Evolutionary conservation across 2,113 vertebrate species (phyloP).

Genomic region (Clarias batrachus): DNA sequence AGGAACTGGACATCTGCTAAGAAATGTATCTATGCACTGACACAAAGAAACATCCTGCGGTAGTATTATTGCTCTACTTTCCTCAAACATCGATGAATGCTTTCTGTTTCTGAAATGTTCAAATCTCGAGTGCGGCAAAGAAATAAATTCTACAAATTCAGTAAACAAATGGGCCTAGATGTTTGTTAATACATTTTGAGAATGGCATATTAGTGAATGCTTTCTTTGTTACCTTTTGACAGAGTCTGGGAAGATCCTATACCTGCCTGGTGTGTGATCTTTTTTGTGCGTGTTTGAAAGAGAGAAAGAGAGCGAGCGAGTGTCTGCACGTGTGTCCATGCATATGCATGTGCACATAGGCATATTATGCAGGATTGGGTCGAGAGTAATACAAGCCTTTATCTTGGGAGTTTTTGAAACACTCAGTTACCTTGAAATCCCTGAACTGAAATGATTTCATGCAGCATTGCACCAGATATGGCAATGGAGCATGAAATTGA

Average conservation of each 20-base stretch:
- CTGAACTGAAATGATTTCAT: conserved; percentile 79
- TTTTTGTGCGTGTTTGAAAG: background rate
- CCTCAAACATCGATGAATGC: conserved; percentile 2
- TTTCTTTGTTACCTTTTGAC: background rate
- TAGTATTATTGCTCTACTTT: conserved; percentile 12
- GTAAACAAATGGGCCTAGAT: background rate
- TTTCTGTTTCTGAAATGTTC: conserved; percentile 12
- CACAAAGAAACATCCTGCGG: background rate
- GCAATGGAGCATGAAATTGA: conserved; percentile 81
- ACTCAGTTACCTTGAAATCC: conserved; percentile 76
- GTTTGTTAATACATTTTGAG: background rate
- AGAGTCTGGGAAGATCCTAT: conserved; percentile 16
- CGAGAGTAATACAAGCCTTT: conserved; percentile 72
- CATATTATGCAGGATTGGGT: conserved; percentile 67
- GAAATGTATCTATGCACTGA: conserved; percentile 1
- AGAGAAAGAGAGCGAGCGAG: background rate
- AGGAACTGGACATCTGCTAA: conserved; percentile 36
- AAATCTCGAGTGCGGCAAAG: no score
- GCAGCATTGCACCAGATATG: conserved; percentile 75
- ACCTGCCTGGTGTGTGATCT: background rate
- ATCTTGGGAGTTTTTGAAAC: conserved; percentile 77
- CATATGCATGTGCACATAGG: conserved; percentile 39
- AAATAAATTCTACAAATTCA: background rate
- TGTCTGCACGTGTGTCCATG: background rate
- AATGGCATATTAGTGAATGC: conserved; percentile 6